These are phyloP conservation scores for Nebria ingens DNA, from an alignment of 1,140 invertebrate species.

Conservation along the genomic window DNA sequence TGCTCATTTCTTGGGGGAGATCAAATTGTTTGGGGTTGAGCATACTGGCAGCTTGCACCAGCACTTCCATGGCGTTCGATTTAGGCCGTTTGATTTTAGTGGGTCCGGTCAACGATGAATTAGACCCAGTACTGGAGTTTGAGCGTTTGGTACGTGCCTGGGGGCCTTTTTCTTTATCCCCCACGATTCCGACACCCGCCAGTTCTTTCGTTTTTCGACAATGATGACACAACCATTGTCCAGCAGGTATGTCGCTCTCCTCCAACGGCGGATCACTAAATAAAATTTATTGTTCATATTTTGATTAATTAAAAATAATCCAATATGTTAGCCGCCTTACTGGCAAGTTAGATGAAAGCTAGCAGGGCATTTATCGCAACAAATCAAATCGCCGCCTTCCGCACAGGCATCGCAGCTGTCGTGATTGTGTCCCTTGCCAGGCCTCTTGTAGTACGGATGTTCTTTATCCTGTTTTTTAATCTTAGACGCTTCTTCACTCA, in stretches of 20 bases:
- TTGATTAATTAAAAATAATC: no score
- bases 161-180: slow-evolving; percentile 13
- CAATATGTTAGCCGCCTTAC: slow-evolving; percentile 55
- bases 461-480: slow-evolving; percentile 53
- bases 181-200: no score
- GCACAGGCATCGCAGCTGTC: slow-evolving; percentile 86
- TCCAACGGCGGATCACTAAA: slow-evolving; percentile 78
- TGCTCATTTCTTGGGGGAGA: slow-evolving; percentile 65
- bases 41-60: slow-evolving; percentile 68
- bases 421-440: slow-evolving; percentile 83
- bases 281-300: no score
- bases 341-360: slow-evolving; percentile 92
- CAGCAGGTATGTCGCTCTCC: slow-evolving; percentile 78
- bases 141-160: slow-evolving; percentile 21
- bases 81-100: slow-evolving; percentile 37
- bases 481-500: slow-evolving; percentile 54
- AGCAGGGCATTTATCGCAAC: slow-evolving; percentile 88
- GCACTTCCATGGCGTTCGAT: slow-evolving; percentile 53
- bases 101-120: slow-evolving; percentile 16
- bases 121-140: slow-evolving; percentile 7
- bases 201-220: slow-evolving; percentile 42
- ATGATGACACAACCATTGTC: slow-evolving; percentile 81
- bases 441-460: slow-evolving; percentile 74
- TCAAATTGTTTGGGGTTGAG: slow-evolving; percentile 85
- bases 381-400: slow-evolving; percentile 90